Evolutionary conservation across 2,113 vertebrate species (phyloP), one percentile per base, ranked within the genome.

Genomic region (Rallus limicola): DNA sequence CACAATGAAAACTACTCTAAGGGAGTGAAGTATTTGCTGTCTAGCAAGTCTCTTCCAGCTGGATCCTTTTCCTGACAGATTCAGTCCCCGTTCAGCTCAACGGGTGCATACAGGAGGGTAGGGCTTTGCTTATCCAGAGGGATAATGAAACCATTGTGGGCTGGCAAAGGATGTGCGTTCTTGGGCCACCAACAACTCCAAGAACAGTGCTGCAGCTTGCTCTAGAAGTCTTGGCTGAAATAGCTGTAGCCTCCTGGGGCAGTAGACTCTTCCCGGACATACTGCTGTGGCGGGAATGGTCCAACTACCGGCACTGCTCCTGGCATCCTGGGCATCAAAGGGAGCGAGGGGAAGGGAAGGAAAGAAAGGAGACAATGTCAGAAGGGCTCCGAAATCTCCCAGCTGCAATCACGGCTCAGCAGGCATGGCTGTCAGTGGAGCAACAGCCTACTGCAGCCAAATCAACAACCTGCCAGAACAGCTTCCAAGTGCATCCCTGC

Each of bases 251-350:
- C 96, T 97, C 97, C 97, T 88, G 97, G 93, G 72, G 93, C 90
- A 68, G 97, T 93, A 36, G 97, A 95, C 85, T 98, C 98, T 96
- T 98, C 98, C 75, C 92, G 97, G 90, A 97, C 81, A 38, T 97
- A 95, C 60, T 97, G 97, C 81, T 98, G 98, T 46, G 93, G 76
- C 1, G 97, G 96, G 86, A 97, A 97, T 1, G 93, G 94, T 92
- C 97, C 97, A 14, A 96, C 91, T 67, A 97, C 90, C 0, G 97
- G 92, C 86, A 93, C 86, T 91, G 97, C 96, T 98, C 98, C 98
- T 80, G 98, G 98, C 94, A 97, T 97, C 91, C 98, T 98, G 96
- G 58, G 62, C 36, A 40, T 89, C 0, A 60, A 88, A 67, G 25
- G 55, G 36, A 95, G 82, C 11, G 55, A 93, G 58, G 55, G 53